A percentile compares a stretch with the other conserved stretches of the same genome.
phyloP scores from a whole-genome alignment of 2,888 invertebrate genomes.

The Lycia hirtaria region DNA sequence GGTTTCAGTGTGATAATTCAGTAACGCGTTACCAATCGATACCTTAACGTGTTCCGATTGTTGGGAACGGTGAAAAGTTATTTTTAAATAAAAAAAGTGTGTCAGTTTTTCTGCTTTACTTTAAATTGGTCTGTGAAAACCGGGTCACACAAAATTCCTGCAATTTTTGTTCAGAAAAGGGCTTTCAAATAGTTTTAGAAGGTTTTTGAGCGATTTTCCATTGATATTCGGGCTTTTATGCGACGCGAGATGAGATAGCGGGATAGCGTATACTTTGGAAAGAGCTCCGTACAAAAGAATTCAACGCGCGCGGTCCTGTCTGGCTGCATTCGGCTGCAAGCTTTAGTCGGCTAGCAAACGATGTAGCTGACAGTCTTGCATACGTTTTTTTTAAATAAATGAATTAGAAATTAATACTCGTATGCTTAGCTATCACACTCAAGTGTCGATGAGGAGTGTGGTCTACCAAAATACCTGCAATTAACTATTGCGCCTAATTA shows the following conservation, averaged over 20 bases:
- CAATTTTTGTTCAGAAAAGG: not conserved
- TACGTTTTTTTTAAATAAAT: conserved; percentile 48
- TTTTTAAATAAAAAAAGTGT: conserved; percentile 52
- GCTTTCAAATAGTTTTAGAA: not conserved
- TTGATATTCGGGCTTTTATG: conserved; percentile 23
- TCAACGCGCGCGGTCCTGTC: conserved; percentile 69
- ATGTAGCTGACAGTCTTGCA: conserved; percentile 44
- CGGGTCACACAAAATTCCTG: conserved; percentile 1
- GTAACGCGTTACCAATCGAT: conserved; percentile 60
- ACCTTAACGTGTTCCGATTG: conserved; percentile 61
- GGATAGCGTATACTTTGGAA: conserved; percentile 44
- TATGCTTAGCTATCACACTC: conserved; percentile 19
- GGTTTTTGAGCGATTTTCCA: not conserved
- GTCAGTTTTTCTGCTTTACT: conserved; percentile 51
- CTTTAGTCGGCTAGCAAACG: conserved; percentile 44
- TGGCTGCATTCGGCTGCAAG: not conserved
- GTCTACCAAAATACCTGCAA: conserved; percentile 35
- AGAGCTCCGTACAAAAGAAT: conserved; percentile 72
- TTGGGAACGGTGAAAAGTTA: conserved; percentile 63
- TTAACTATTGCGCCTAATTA: conserved; percentile 27
- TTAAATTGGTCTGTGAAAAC: conserved; percentile 9
- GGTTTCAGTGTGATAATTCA: conserved; percentile 62
- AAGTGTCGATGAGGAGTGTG: conserved; percentile 24
- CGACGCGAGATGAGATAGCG: conserved; percentile 57
- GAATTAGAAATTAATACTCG: conserved; percentile 32